Evolutionary conservation across 2,797 vertebrate genomes (phyloP).

Genomic region (Sebastes diploproa): DNA sequence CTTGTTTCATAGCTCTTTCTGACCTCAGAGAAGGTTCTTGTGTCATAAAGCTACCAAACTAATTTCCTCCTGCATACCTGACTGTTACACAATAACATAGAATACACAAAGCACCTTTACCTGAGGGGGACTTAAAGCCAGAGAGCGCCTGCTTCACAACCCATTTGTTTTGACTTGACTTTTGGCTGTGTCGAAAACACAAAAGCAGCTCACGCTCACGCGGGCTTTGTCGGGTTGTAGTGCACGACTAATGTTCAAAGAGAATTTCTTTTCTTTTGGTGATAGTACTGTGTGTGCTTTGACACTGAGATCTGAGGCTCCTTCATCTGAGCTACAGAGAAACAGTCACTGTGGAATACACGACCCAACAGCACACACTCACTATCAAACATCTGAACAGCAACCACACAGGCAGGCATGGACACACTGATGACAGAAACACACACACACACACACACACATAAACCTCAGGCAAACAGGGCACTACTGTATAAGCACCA

Average conservation of each 20-base stretch:
- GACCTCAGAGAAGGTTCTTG: background rate
- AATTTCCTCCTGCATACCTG: background rate
- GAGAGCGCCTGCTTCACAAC: background rate
- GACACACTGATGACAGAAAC: slow-evolving; percentile 3
- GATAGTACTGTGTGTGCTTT: slow-evolving; percentile 4
- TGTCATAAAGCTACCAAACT: background rate
- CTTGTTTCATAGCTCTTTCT: background rate
- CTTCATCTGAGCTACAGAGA: slow-evolving; percentile 29
- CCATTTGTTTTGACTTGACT: background rate
- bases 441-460: background rate
- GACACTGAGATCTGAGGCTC: slow-evolving; percentile 33
- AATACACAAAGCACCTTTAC: background rate
- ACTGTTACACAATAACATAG: background rate
- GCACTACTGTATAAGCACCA: background rate
- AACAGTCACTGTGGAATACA: background rate
- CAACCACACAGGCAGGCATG: background rate
- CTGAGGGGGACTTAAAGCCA: background rate
- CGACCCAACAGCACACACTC: background rate
- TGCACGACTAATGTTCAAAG: slow-evolving; percentile 21
- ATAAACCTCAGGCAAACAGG: background rate
- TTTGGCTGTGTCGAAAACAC: background rate
- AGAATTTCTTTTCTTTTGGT: slow-evolving; percentile 21
- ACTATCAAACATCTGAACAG: slow-evolving; percentile 13
- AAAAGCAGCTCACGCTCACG: background rate
- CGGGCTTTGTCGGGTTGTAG: background rate